Evolutionary conservation across 2,888 invertebrate genomes (phyloP), one percentile per base, ranked within the genome.

Genomic region (Rhamphomyia laevipes): DNA sequence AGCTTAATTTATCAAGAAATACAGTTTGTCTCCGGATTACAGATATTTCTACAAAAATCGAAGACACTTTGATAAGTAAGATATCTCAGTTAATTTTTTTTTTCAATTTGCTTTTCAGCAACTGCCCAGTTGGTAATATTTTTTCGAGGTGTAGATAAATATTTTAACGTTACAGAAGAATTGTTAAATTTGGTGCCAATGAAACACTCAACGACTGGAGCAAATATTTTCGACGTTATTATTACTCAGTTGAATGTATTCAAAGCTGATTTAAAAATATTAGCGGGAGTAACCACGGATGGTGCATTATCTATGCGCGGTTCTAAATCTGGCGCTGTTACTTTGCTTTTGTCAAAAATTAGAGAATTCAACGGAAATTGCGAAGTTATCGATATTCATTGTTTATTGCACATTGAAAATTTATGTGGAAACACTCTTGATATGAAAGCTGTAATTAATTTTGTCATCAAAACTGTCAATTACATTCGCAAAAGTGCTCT

Each of bases 401-500:
- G 21, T 21, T 33, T 33, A 33, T 4, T 5, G 11, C 13, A 33
- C 33, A 33, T 13, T 33, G 13, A 33, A 33, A 33, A 33, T 33
- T 11, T 33, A 33, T 33, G 21, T 41, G 41, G 41, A 17, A 15
- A 43, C 43, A 43, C 43, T 43, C 43, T 43, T 43, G 21, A 27
- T 43, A 43, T 43, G 43, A 21, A 43, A 43, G 13, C 33, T 33
- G 33, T 33, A 9, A 33, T 33, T 33, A 33, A 33, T 33, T 33
- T 33, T 33, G 33, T 33, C 43, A 43, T 43, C 17, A 43, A 43
- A 27, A 18, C 27, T 43, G 43, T 43, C n/a, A 43, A 43, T 43
- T 43, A 43, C 21, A 27, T 43, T 27, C 43, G 27, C 11, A 43
- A 43, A 21, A 43, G 27, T 27, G 21, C 33, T 13, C 33, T 33